phyloP scores from a whole-genome alignment of 2,888 invertebrate species.

The Agrochola lychnidis region DNA sequence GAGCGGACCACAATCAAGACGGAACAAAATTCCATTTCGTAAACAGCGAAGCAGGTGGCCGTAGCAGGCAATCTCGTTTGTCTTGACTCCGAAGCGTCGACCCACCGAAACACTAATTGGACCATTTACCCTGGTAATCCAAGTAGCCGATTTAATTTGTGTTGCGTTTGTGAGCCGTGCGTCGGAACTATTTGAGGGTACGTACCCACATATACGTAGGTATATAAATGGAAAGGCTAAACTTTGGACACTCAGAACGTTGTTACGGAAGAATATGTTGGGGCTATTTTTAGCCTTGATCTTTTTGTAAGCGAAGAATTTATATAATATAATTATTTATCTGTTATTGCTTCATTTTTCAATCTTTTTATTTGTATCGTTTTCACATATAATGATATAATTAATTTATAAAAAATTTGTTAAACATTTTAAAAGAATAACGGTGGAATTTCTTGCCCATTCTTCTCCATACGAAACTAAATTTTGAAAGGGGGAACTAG shows the following conservation, averaged over 20 bases:
- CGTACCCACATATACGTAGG: conserved; percentile 6
- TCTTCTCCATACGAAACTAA: too few species aligned
- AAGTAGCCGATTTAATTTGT: conserved; percentile 86
- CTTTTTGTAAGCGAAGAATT: neutral
- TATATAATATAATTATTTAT: too few species aligned
- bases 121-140: conserved; percentile 87
- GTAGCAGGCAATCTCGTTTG: conserved; percentile 85
- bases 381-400: too few species aligned
- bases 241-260: conserved; percentile 28
- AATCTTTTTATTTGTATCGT: too few species aligned
- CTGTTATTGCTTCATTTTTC: too few species aligned
- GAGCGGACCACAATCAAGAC: conserved; percentile 78
- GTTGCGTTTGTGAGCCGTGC: conserved; percentile 73
- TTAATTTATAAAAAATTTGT: too few species aligned
- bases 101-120: conserved; percentile 87
- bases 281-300: conserved; percentile 8
- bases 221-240: conserved; percentile 19
- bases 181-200: conserved; percentile 48
- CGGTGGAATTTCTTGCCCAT: too few species aligned
- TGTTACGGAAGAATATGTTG: conserved; percentile 25
- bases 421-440: too few species aligned
- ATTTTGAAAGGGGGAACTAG: too few species aligned
- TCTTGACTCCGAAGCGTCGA: conserved; percentile 78
- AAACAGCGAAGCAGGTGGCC: conserved; percentile 82
- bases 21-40: conserved; percentile 76